Percentiles rank a stretch among this genome's conserved stretches.
These are phyloP conservation scores for Xyliphius kryptos DNA, from an alignment of 2,113 vertebrate genomes.

Conservation along the genomic window DNA sequence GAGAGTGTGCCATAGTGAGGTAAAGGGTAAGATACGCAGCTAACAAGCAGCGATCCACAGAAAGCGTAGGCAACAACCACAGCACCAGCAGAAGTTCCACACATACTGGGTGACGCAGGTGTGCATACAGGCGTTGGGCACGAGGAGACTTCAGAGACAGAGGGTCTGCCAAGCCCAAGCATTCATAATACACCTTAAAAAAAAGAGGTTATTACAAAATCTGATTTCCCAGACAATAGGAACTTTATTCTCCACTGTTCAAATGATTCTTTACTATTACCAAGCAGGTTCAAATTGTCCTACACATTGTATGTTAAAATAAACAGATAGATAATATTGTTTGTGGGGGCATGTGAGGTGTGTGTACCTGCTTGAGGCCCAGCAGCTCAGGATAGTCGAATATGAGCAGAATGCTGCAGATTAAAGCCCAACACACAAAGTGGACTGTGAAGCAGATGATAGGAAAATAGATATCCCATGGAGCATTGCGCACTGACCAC, in stretches of 20 bases:
- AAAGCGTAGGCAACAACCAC: constrained; percentile 76
- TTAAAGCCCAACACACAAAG: constrained; percentile 80
- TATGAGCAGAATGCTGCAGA: constrained; percentile 83
- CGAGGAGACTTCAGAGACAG: constrained; percentile 68
- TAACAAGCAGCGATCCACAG: constrained; percentile 76
- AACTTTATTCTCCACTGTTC: background rate
- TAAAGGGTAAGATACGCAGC: constrained; percentile 71
- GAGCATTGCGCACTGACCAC: constrained; percentile 72
- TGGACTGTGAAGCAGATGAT: constrained; percentile 79
- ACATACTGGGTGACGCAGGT: constrained; percentile 81
- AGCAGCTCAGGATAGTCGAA: constrained; percentile 84
- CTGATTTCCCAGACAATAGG: background rate
- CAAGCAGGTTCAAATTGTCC: too few species aligned
- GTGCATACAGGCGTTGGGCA: constrained; percentile 72
- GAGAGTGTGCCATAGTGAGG: constrained; percentile 71
- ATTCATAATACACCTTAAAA: constrained; percentile 79
- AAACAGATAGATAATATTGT: too few species aligned
- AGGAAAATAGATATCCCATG: constrained; percentile 78
- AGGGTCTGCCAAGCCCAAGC: constrained; percentile 75
- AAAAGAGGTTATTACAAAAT: background rate
- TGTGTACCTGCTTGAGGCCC: constrained; percentile 81
- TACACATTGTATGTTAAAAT: too few species aligned
- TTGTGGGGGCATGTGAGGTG: too few species aligned
- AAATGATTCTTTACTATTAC: too few species aligned
- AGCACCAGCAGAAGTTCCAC: constrained; percentile 77